Evolutionary conservation across 2,113 vertebrate genomes (phyloP), one percentile per base, ranked within the genome.

Genomic region (Cebidichthys violaceus): DNA sequence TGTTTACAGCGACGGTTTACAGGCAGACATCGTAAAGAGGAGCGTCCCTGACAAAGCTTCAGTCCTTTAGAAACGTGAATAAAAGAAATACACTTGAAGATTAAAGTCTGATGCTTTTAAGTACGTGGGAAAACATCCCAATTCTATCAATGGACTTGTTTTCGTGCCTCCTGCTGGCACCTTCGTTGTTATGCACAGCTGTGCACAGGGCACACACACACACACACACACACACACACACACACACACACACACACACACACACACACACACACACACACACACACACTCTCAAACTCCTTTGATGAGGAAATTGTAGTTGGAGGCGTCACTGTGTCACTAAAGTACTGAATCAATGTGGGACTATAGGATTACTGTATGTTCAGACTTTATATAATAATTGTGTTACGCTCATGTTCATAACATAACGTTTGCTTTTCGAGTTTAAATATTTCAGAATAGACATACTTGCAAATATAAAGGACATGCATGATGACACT

Each of bases 151-250:
- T 41, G 33, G 43, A 33, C 52, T 60, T 43, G 35, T 43, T 55
- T 59, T 71, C 10, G 1, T 66, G 60, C 27, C 27, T 60, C 55
- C 55, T 79, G 6, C 50, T 55, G 31, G 33, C 37, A 43, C 62
- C 37, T 72, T 72, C 31, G 61, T 77, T 74, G 29, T 65, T 41
- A 13, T 68, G 31, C 74, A 1, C 73, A 68, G 45, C 68, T 59
- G 10, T 66, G 24, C 24, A 31, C 24, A 55, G 33, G 22, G 4
- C 35, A 24, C 22, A 27, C 41, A 31, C 18, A n/a, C 29, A 33
- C 17, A 33, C 31, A 50, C 29, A 24, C 62, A 41, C 41, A 60
- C 27, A 17, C 27, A 18, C 57, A 43, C 39, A 9, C n/a, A 55
- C 61, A 54, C 60, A 27, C 31, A 47, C 31, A 18, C 43, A 64